Base-by-base conservation (phyloP, 1,140 invertebrate genomes). In the Brachionus paranguensis region DNA sequence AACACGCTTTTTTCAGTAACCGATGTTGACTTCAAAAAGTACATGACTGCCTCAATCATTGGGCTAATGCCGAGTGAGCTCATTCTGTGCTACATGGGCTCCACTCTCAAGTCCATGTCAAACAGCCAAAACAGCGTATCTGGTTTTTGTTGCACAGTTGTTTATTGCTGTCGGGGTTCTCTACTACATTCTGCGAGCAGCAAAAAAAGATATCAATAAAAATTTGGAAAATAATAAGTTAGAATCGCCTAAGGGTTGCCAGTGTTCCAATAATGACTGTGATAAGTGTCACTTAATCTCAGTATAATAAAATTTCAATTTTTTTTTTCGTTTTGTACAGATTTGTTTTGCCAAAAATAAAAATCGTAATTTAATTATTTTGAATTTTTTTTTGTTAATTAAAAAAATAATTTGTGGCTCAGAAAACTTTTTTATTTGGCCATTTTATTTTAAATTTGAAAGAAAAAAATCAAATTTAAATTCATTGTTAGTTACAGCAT, bases 61-160 rank as follows among this genome's bases (percentile, higher is more conserved):
- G 78, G 78, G 0, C 78, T 81, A 43, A 41, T 81, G 8, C 78
- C 78, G n/a, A 81, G 53, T 11, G 50, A 81, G 29, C 53, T 81
- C 20, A 81, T 81, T 45, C 24, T 64, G 24, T 64, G 53, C n/a
- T 81, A 81, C n/a, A 47, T 81, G 33, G 78, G 78, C 20, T 64
- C 78, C 7, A 64, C 78, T 17, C 27, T 81, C 12, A 81, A 81
- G 60, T 81, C 78, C n/a, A 60, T 81, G 64, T 64, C 78, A 68
- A 45, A 68, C 78, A 20, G 78, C 78, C 20, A 43, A 45, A 60
- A 81, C 78, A 37, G 64, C 78, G 10, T 76, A 45, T 29, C 24
- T 76, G 43, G 72, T 76, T 50, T 50, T 76, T 24, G 24, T 76
- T 27, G 45, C 20, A 14, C 72, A 76, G 50, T 76, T 76, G 20